Base-by-base conservation (phyloP, 2,888 invertebrate genomes). In the Lasius platythorax region DNA sequence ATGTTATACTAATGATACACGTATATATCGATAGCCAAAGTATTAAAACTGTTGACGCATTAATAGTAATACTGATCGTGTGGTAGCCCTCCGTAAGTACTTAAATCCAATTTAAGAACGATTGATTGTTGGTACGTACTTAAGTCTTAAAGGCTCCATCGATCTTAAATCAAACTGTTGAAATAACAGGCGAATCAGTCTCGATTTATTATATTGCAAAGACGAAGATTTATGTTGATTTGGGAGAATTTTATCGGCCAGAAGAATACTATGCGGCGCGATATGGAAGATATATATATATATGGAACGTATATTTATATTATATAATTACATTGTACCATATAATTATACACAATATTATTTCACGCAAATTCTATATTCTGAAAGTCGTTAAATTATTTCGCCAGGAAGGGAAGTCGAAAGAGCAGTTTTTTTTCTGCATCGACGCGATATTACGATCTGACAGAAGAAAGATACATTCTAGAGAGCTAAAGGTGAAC, bases 321-420 rank as follows among this genome's bases (percentile, higher is more conserved):
- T 87, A 74, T 89, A 88, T 86, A 84, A 89, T 89, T 91, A 90
- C 88, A 90, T 84, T 86, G 84, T 90, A 90, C 82, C 78, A 84
- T 86, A 88, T 87, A 81, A 89, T 87, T 84, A 87, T 90, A 89
- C 86, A 86, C 89, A 90, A 87, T 66, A 87, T 84, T 90, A 88
- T 82, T 90, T 86, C 67, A 90, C 86, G 79, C 87, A 85, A 46
- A 84, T 85, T 70, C 84, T 87, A 85, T 90, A 90, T 89, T 83
- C 82, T 84, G 78, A 85, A 87, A 89, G 85, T 90, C 87, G 84
- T 68, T 56, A 37, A 78, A 56, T 78, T 78, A n/a, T 56, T 68
- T 50, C 33, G n/a, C 53, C 68, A 28, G 30, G 12, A 46, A 30
- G 33, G 28, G 37, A 28, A 58, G 23, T 18, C 28, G 11, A 11